Conservation (phyloP, 2,113 vertebrate species). For the Xyrauchen texanus region DNA sequence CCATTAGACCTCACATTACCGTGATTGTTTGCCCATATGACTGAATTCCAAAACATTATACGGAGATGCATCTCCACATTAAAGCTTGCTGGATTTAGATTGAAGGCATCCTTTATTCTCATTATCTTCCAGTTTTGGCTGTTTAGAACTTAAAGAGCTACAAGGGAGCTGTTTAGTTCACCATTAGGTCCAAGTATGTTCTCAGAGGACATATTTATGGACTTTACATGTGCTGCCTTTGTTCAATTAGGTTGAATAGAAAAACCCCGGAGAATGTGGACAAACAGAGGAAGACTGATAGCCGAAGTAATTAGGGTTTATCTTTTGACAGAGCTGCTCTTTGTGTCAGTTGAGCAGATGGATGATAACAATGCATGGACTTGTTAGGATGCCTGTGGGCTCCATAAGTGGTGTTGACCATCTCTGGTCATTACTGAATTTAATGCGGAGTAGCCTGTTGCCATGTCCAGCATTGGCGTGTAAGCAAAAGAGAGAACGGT, state of each 20-base stretch:
- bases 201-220: slow-evolving; percentile 60
- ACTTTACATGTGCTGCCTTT: slow-evolving; percentile 46
- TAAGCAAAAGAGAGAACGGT: not conserved
- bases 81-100: slow-evolving; percentile 49
- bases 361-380: slow-evolving; percentile 19
- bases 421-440: slow-evolving; percentile 35
- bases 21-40: slow-evolving; percentile 49
- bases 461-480: not conserved
- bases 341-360: slow-evolving; percentile 31
- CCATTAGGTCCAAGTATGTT: slow-evolving; percentile 54
- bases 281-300: slow-evolving; percentile 47
- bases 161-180: slow-evolving; percentile 60
- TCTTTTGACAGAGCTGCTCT: slow-evolving; percentile 29
- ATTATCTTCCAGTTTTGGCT: slow-evolving; percentile 59
- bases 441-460: not conserved
- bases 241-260: slow-evolving; percentile 61
- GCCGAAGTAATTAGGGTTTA: slow-evolving; percentile 41
- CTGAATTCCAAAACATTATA: slow-evolving; percentile 39
- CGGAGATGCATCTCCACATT: slow-evolving; percentile 61
- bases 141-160: slow-evolving; percentile 65
- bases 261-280: slow-evolving; percentile 44
- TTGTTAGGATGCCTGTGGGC: slow-evolving; percentile 17
- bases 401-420: slow-evolving; percentile 23
- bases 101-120: slow-evolving; percentile 55
- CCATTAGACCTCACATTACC: slow-evolving; percentile 56